A percentile compares a stretch with the other conserved stretches of the same genome.
Conservation (phyloP, 2,113 vertebrate genomes). For the Barnardius zonarius region DNA sequence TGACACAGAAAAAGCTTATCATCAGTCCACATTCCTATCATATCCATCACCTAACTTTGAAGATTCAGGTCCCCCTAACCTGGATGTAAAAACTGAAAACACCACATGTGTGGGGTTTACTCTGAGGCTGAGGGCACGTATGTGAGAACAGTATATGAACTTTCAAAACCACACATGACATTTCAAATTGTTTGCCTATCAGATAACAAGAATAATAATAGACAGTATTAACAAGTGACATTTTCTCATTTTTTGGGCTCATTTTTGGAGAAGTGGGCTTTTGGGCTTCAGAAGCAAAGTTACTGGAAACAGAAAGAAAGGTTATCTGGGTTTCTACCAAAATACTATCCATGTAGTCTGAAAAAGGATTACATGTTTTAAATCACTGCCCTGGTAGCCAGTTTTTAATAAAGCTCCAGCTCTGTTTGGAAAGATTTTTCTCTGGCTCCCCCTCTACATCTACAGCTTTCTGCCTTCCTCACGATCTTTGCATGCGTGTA, state of each 20-base stretch:
- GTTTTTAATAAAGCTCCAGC: background rate
- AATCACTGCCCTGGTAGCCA: background rate
- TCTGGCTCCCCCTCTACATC: background rate
- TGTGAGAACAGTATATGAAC: background rate
- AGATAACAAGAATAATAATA: background rate
- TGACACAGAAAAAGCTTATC: background rate
- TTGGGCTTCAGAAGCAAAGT: background rate
- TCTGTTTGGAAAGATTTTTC: background rate
- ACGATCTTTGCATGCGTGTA: background rate
- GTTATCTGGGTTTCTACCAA: constrained; percentile 11
- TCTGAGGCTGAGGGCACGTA: background rate
- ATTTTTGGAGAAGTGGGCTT: background rate
- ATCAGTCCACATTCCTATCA: background rate
- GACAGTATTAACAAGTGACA: background rate
- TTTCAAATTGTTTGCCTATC: background rate
- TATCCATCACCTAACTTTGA: background rate
- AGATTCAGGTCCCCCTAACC: background rate
- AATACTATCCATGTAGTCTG: background rate
- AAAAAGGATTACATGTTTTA: constrained; percentile 6
- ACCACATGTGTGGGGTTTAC: background rate
- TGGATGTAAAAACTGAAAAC: background rate
- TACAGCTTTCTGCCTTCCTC: background rate
- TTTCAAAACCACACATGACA: background rate
- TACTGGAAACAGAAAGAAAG: background rate
- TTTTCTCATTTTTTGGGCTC: background rate